These are phyloP conservation scores for Nothoprocta pentlandii DNA, from an alignment of 2,113 vertebrate species.

Conservation along the genomic window DNA sequence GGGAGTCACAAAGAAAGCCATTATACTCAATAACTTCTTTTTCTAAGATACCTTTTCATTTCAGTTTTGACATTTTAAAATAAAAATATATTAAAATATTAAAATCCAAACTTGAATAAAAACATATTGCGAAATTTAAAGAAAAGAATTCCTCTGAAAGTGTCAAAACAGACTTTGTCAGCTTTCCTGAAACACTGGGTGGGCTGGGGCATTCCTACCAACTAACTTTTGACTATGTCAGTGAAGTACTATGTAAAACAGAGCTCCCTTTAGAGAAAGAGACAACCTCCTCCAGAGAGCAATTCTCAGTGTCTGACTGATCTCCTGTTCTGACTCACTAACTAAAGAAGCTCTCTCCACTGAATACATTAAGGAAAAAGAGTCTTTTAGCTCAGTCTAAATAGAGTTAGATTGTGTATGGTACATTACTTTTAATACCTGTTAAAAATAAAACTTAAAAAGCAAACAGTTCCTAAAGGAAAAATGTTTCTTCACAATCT, in stretches of 20 bases:
- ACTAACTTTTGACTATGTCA: not conserved
- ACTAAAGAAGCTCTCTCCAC: not conserved
- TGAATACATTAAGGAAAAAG: not conserved
- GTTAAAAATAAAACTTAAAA: not conserved
- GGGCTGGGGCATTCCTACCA: not conserved
- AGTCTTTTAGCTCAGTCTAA: not conserved
- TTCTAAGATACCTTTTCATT: not conserved
- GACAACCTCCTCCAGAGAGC: not conserved
- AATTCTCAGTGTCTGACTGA: not conserved
- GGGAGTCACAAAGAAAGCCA: not conserved
- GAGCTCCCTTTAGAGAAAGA: not conserved
- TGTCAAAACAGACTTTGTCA: not conserved
- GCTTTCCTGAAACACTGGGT: not conserved
- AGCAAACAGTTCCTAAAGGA: not conserved
- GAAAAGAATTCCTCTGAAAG: not conserved
- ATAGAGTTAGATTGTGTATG: not conserved
- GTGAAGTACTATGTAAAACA: not conserved
- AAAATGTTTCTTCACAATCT: not conserved
- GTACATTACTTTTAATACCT: not conserved
- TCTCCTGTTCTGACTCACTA: not conserved
- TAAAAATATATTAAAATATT: not conserved
- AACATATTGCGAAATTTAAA: not conserved
- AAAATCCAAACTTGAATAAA: not conserved
- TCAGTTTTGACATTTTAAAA: not conserved
- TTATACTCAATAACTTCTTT: not conserved